Conservation (phyloP, 2,113 vertebrate species). For the Hucho hucho region DNA sequence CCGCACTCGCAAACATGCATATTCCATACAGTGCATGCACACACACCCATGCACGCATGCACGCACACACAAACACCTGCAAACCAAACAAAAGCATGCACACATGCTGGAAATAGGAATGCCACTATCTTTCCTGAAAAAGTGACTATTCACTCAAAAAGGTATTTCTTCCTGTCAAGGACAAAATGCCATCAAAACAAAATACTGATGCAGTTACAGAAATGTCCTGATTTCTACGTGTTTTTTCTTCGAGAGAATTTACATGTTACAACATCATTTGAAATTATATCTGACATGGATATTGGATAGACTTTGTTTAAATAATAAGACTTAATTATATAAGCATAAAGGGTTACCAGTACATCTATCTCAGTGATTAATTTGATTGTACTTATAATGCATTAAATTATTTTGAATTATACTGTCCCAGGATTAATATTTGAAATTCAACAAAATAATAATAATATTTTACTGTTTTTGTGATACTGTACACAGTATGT, state of each 20-base stretch:
- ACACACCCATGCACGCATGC: not conserved
- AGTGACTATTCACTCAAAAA: not conserved
- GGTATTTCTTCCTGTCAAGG: not conserved
- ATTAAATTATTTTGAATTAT: not conserved
- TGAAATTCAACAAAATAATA: not conserved
- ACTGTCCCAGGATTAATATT: too few species aligned
- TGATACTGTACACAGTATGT: not conserved
- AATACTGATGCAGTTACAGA: not conserved
- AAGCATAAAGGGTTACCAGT: not conserved
- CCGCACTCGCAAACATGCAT: not conserved
- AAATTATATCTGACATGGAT: not conserved
- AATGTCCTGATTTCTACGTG: too few species aligned
- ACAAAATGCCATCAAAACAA: not conserved
- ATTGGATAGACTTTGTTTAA: not conserved
- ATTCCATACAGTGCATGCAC: slow-evolving; percentile 5
- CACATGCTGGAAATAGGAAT: not conserved
- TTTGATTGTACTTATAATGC: not conserved
- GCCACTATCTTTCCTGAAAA: not conserved
- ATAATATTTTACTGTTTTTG: not conserved
- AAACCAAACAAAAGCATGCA: slow-evolving; percentile 1
- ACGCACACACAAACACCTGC: slow-evolving; percentile 10
- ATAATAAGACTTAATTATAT: not conserved
- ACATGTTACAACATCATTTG: not conserved
- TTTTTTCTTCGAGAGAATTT: not conserved
- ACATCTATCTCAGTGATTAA: not conserved